Evolutionary conservation across 2,888 invertebrate species (phyloP), one percentile per base, ranked within the genome.

Genomic region (Drosophila recens): DNA sequence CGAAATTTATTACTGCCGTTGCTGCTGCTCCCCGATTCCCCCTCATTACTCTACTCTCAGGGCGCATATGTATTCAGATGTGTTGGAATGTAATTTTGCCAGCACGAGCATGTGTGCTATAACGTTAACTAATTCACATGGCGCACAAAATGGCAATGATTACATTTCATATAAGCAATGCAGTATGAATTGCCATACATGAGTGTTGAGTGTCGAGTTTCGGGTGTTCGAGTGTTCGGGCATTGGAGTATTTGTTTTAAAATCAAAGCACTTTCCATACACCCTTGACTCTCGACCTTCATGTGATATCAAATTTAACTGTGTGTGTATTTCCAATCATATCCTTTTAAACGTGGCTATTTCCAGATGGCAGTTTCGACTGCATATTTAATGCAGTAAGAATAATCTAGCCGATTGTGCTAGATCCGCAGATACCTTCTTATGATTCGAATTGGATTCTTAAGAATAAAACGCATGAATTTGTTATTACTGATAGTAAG

Each of bases 61-160:
- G 15, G 17, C 23, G n/a, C 13, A 15, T 45, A 30, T 33, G 17
- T 33, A 15, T 42, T 40, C 15, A 17, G 15, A 15, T 40, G 43
- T 49, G 33, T 54, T 11, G 38, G 10, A 46, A 38, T 62, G 59
- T 58, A 67, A 52, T 48, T 73, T 54, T 58, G 34, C 33, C 11
- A 33, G 30, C 30, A 30, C 1, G 30, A 30, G 2, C 51, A 20
- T 45, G 45, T 63, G 48, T 45, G 36, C 53, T 66, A 42, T 43
- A 27, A 46, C 46, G 54, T 77, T 83, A 72, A 84, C 82, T 84
- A 87, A 87, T 82, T 84, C 82, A 87, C 64, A 67, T 57, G 63
- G 65, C 72, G 58, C 61, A 68, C 85, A 69, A 67, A 81, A 85
- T 85, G 75, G 69, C 82, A 75, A 72, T 80, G 87, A 83, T 87